phyloP scores from a whole-genome alignment of 2,797 vertebrate species.

The Typhlichthys subterraneus region DNA sequence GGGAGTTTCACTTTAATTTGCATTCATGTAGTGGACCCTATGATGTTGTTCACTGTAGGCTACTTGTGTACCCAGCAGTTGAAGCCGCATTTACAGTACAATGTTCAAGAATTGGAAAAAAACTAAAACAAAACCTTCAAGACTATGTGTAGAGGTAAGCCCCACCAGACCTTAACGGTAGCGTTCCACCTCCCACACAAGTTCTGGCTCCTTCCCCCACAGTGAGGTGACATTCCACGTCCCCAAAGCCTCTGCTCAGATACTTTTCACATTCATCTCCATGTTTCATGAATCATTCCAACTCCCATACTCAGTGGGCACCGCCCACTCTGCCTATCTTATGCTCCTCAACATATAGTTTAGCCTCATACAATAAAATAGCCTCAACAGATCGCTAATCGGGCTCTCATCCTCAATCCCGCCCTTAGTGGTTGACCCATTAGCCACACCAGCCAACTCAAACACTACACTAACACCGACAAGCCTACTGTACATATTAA shows the following conservation, averaged over 20 bases:
- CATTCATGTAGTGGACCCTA: constrained; percentile 12
- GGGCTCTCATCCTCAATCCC: constrained; percentile 55
- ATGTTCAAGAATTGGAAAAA: constrained; percentile 26
- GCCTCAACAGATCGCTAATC: constrained; percentile 54
- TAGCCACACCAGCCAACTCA: constrained; percentile 55
- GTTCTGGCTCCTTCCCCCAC: too few relatives aligned
- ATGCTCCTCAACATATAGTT: constrained; percentile 15
- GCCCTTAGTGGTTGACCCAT: constrained; percentile 59
- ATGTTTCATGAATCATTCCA: constrained; percentile 24
- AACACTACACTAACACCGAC: constrained; percentile 33
- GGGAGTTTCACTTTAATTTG: constrained; percentile 32
- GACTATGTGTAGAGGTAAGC: too few relatives aligned
- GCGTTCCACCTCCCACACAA: too few relatives aligned
- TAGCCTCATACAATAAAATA: constrained; percentile 40
- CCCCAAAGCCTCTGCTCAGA: neutral
- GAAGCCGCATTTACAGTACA: constrained; percentile 38
- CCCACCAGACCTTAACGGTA: too few relatives aligned
- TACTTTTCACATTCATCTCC: constrained; percentile 42
- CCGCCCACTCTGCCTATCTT: constrained; percentile 18
- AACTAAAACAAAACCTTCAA: neutral
- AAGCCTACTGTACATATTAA: constrained; percentile 60
- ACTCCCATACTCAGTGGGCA: constrained; percentile 1
- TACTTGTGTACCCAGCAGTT: constrained; percentile 61
- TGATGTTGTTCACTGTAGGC: constrained; percentile 33
- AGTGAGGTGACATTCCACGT: too few relatives aligned